Evolutionary conservation across 2,888 invertebrate species (phyloP), one percentile per base, ranked within the genome.

Genomic region (Linnaemya tessellans): DNA sequence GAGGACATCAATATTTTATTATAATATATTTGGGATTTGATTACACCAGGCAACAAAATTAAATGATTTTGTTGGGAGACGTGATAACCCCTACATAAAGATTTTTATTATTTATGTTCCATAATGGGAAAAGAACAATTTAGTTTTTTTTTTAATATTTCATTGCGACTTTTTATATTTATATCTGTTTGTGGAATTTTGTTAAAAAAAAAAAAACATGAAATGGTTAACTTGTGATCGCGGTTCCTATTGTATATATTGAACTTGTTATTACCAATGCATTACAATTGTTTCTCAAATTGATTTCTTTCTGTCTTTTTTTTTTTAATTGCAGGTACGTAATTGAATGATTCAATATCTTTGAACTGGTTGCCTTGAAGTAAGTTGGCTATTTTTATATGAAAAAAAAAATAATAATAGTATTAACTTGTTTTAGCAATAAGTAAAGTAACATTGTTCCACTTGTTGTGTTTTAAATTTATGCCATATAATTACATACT

Each of bases 271-370:
- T 41, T 51, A 20, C 18, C 20, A 51, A 18, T 51, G 9, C 1
- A 3, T 49, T 18, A 18, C 18, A 49, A 51, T 30, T 18, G 18
- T 13, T 20, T 51, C 22, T 10, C 43, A 11, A 22, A 15, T 18
- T 13, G 5, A 54, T 41, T 22, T 41, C 9, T 10, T 20, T 20
- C 2, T 56, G 9, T 56, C 3, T 62, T 41, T 46, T 56, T 56
- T 3, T 25, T 75, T 62, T 62, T 51, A 64, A 41, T 77, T 77
- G 11, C 75, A 77, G 75, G 75, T 77, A 77, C 54, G 75, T 75
- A 22, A 49, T 20, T 60, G 20, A 58, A 38, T 60, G 9, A 13
- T 38, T 10, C 7, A 18, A 64, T 15, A 64, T 30, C 15, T 54
- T 35, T 18, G 15, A 9, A 56, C n/a, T 56, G 8, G 8, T 43